Percentiles rank a stretch among this genome's conserved stretches.
phyloP scores from a whole-genome alignment of 2,888 invertebrate genomes.

The Athalia cordata region DNA sequence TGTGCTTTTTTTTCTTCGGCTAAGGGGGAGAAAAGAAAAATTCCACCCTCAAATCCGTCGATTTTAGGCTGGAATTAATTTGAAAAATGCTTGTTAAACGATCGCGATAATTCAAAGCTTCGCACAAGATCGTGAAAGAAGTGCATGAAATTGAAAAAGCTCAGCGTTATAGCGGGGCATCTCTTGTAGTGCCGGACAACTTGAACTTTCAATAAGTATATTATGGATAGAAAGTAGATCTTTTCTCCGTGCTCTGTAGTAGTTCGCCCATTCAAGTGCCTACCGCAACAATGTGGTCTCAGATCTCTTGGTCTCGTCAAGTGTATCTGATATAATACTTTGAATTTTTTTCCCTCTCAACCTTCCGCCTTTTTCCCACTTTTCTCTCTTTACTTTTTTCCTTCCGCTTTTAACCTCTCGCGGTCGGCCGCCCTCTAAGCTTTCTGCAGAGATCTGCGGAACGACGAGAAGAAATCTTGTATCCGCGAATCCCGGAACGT shows the following conservation, averaged over 20 bases:
- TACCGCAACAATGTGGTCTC: slow-evolving; percentile 66
- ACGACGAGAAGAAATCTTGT: slow-evolving; percentile 57
- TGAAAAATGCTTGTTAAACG: neutral
- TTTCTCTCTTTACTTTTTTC: slow-evolving; percentile 47
- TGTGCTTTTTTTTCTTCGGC: neutral
- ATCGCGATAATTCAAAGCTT: neutral
- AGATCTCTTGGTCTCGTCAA: slow-evolving; percentile 57
- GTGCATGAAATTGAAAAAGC: slow-evolving; percentile 29
- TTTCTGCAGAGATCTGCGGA: slow-evolving; percentile 56
- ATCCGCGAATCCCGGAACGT: neutral
- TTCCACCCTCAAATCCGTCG: neutral
- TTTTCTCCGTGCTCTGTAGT: slow-evolving; percentile 20
- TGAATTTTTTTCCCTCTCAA: slow-evolving; percentile 62
- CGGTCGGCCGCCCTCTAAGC: slow-evolving; percentile 30
- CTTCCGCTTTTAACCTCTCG: slow-evolving; percentile 10
- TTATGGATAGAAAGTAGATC: slow-evolving; percentile 14
- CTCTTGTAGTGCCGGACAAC: slow-evolving; percentile 16
- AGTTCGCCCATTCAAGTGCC: slow-evolving; percentile 56
- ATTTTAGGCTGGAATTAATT: neutral
- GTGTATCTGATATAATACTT: slow-evolving; percentile 61
- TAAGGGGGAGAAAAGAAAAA: neutral
- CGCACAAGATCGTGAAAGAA: neutral
- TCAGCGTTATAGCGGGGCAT: slow-evolving; percentile 7
- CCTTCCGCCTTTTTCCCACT: slow-evolving; percentile 48
- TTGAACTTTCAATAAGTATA: neutral